phyloP scores from a whole-genome alignment of 1,140 invertebrate genomes.

The Tyrophagus putrescentiae region DNA sequence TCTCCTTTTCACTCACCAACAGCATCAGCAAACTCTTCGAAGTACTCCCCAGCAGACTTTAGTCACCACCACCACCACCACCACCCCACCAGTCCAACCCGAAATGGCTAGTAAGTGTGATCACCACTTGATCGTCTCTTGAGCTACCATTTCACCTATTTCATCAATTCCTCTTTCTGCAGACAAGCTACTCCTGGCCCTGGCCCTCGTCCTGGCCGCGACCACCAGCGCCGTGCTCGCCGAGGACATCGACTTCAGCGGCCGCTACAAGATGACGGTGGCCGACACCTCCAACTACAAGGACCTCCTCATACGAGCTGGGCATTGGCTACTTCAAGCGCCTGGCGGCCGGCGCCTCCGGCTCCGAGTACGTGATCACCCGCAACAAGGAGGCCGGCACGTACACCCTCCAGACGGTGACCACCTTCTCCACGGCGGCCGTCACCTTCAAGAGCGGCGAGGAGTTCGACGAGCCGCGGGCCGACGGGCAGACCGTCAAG shows the following conservation, averaged over 20 bases:
- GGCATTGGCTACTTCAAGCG: conserved; percentile 2
- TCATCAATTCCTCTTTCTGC: no score
- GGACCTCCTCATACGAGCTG: not conserved
- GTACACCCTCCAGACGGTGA: conserved; percentile 56
- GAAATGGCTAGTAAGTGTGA: no score
- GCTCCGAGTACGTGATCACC: not conserved
- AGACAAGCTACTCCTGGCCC: no score
- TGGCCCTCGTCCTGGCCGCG: no score
- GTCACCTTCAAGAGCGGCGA: conserved; percentile 60
- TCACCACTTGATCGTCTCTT: no score
- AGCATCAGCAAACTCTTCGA: no score
- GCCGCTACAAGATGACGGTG: not conserved
- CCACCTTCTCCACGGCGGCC: conserved; percentile 63
- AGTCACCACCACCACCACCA: no score
- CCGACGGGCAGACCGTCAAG: conserved; percentile 68
- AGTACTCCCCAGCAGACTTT: no score
- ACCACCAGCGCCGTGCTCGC: no score
- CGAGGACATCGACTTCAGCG: not conserved
- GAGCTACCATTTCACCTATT: no score
- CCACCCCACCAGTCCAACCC: no score
- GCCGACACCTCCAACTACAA: not conserved
- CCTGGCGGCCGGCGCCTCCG: not conserved
- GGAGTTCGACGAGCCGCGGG: conserved; percentile 68
- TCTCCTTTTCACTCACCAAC: no score
- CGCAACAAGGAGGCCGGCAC: not conserved